A percentile compares a stretch with the other conserved stretches of the same genome.
These are phyloP conservation scores for Sebastes iracundus DNA, from an alignment of 2,797 vertebrate species.

Conservation along the genomic window DNA sequence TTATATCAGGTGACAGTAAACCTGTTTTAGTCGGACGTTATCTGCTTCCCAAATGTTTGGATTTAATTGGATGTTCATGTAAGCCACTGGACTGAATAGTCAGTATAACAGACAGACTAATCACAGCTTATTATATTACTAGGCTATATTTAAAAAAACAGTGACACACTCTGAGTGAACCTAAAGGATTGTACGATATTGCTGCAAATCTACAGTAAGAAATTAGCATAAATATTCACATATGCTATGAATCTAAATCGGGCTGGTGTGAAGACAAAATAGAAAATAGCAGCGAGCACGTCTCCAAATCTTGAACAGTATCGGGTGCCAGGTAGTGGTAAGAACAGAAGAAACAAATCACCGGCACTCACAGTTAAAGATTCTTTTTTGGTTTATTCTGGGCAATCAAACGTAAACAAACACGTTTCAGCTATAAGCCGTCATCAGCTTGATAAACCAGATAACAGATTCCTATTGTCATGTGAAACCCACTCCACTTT, in stretches of 20 bases:
- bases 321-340: no score
- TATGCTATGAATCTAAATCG: background rate
- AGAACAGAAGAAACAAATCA: no score
- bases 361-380: no score
- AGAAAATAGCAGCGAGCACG: no score
- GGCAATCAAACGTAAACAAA: no score
- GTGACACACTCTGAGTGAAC: background rate
- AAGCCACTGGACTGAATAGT: background rate
- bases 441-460: background rate
- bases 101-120: background rate
- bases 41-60: slow-evolving; percentile 5
- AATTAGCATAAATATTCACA: background rate
- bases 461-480: background rate
- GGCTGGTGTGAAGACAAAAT: background rate
- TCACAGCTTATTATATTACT: background rate
- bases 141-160: background rate
- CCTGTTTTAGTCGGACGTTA: background rate
- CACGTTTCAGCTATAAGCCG: no score
- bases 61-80: slow-evolving; percentile 8
- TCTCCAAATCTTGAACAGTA: no score
- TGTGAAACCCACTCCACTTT: no score
- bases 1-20: background rate
- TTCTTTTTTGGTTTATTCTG: no score
- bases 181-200: background rate
- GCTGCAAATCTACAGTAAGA: background rate